Evolutionary conservation across 1,140 invertebrate species (phyloP).

Genomic region (Chionoecetes opilio): DNA sequence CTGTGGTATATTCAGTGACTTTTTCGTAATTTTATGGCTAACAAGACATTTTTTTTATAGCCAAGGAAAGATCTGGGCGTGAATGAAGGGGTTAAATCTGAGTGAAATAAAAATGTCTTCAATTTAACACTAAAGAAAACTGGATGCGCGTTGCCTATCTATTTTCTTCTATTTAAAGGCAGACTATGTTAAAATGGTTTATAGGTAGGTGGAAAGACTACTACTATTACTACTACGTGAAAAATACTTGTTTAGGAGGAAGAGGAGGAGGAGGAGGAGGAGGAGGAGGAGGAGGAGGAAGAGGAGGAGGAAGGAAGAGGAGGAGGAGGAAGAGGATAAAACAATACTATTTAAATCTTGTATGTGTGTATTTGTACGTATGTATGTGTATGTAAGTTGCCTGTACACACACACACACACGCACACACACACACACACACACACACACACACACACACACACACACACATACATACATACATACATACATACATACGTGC

Average conservation of each 20-base stretch:
- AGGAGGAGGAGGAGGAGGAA: not conserved
- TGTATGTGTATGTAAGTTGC: not conserved
- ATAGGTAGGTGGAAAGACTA: not conserved
- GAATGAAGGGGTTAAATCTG: too few species aligned
- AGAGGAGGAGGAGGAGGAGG: not conserved
- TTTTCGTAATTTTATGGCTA: too few species aligned
- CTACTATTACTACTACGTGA: not conserved
- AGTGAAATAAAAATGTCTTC: too few species aligned
- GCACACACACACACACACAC: not conserved
- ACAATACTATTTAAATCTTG: too few species aligned
- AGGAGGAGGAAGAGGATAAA: conserved; percentile 3
- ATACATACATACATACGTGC: too few species aligned
- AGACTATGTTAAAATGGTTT: not conserved
- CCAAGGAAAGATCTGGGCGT: too few species aligned
- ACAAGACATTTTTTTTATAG: too few species aligned
- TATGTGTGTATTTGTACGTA: too few species aligned
- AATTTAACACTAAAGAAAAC: not conserved
- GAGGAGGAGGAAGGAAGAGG: not conserved
- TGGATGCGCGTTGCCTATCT: too few species aligned
- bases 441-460: not conserved
- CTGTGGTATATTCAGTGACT: too few species aligned
- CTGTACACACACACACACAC: not conserved
- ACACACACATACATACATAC: too few species aligned
- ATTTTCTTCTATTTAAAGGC: not conserved
- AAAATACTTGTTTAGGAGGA: not conserved